Percentiles rank a stretch among this genome's conserved stretches.
Evolutionary conservation across 92 coral and sea anemone genomes (phyloP).

Genomic region (Nematostella vectensis): DNA sequence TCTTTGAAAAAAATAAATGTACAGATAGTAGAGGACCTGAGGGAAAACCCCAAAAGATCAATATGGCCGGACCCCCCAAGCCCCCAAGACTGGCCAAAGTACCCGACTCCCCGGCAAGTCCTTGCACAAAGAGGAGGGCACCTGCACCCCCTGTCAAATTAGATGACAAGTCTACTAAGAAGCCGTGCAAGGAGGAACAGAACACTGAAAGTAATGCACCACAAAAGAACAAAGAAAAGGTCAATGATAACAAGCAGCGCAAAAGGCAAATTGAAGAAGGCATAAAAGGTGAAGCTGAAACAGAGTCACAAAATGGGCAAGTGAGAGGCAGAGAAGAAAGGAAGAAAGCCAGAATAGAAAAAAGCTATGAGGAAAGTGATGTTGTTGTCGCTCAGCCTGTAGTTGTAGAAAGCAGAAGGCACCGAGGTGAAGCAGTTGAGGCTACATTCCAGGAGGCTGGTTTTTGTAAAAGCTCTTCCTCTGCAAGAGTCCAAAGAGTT

Average conservation of each 20-base stretch:
- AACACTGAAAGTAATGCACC: conserved; percentile 13
- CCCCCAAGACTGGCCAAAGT: conserved; percentile 52
- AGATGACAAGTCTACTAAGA: too few relatives aligned
- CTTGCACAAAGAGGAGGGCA: conserved; percentile 57
- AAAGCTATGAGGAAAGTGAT: conserved; percentile 3
- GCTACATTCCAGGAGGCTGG: too few relatives aligned
- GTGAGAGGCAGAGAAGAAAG: conserved; percentile 7
- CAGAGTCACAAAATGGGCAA: conserved; percentile 5
- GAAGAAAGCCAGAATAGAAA: conserved; percentile 20
- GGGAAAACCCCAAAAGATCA: not conserved
- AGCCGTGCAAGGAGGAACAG: conserved; percentile 38
- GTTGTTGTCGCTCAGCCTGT: conserved; percentile 22
- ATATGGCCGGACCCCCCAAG: conserved; percentile 49
- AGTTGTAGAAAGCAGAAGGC: too few relatives aligned
- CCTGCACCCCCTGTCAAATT: conserved; percentile 72
- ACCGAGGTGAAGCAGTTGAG: too few relatives aligned
- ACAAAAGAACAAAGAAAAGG: conserved; percentile 30
- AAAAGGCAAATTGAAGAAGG: conserved; percentile 2
- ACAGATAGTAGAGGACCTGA: not conserved
- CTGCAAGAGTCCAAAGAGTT: conserved; percentile 32
- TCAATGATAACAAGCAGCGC: conserved; percentile 4
- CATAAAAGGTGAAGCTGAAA: too few relatives aligned
- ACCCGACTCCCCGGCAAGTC: conserved; percentile 1
- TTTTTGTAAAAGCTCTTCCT: not conserved
- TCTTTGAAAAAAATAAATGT: conserved; percentile 44